These are phyloP conservation scores for Calameuta idolon DNA, from an alignment of 2,888 invertebrate species.

Conservation along the genomic window DNA sequence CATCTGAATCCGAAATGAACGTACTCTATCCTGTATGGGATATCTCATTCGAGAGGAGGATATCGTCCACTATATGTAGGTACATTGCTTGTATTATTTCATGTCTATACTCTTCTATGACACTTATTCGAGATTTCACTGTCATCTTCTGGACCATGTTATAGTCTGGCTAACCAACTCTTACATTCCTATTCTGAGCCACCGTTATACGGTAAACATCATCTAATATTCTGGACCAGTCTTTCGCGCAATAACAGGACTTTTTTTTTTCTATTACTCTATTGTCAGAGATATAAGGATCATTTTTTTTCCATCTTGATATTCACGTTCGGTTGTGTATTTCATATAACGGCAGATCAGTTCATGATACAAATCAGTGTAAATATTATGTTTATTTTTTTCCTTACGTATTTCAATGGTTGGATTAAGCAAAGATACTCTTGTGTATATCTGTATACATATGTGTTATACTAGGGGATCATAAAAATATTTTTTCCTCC, in stretches of 20 bases:
- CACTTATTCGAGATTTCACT: not conserved
- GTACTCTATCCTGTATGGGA: not conserved
- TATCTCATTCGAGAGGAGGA: not conserved
- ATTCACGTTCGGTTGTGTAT: not conserved
- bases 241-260: not conserved
- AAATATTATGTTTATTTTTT: not conserved
- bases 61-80: not conserved
- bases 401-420: too few relatives aligned
- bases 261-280: not conserved
- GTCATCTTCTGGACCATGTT: not conserved
- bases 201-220: not conserved
- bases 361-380: not conserved
- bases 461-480: too few relatives aligned
- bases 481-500: too few relatives aligned
- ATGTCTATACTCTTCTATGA: not conserved
- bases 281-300: not conserved
- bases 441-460: too few relatives aligned
- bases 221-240: not conserved
- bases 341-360: not conserved
- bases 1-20: constrained; percentile 1
- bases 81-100: not conserved
- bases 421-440: too few relatives aligned
- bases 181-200: not conserved
- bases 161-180: not conserved
- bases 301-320: not conserved